Conservation (phyloP, 2,113 vertebrate species). For the Bambusicola thoracicus region DNA sequence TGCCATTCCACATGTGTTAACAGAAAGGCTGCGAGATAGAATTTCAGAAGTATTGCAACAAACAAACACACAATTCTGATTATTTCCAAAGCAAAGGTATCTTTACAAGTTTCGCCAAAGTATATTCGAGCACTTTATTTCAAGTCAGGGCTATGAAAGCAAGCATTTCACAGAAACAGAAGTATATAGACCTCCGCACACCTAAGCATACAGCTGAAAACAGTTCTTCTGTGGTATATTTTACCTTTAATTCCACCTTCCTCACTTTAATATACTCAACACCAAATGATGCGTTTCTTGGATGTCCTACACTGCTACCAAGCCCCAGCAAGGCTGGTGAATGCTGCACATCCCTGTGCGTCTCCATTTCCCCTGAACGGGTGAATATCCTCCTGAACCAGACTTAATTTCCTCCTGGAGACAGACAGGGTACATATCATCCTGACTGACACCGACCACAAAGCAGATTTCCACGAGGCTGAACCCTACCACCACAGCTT, state of each 20-base stretch:
- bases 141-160: neutral
- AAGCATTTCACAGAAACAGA: neutral
- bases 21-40: neutral
- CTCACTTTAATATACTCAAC: neutral
- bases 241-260: neutral
- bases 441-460: neutral
- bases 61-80: neutral
- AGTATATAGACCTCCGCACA: neutral
- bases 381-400: neutral
- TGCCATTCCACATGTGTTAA: neutral
- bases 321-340: neutral
- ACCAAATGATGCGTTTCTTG: accelerated
- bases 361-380: neutral
- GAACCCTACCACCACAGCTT: neutral
- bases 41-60: neutral
- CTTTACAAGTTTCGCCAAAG: neutral
- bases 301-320: neutral
- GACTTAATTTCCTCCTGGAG: neutral
- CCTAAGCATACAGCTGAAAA: neutral
- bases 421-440: neutral
- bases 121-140: neutral
- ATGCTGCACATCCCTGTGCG: accelerated
- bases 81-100: neutral
- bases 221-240: neutral
- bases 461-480: neutral